A percentile compares a stretch with the other conserved stretches of the same genome.
Evolutionary conservation across 1,140 invertebrate species (phyloP).

Genomic region (Drosophila gunungcola): DNA sequence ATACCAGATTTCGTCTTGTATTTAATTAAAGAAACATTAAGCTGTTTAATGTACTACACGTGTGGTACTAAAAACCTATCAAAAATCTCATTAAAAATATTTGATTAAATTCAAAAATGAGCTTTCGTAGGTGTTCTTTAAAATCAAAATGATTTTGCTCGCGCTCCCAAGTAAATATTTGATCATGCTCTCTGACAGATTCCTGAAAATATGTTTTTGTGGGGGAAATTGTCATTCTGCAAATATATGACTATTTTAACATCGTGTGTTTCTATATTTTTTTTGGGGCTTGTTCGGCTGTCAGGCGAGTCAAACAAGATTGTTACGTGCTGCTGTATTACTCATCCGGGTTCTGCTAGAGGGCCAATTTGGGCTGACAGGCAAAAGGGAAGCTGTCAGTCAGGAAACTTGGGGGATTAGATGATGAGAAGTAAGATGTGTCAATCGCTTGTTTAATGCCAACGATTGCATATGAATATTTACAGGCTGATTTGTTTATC

Average conservation of each 20-base stretch:
- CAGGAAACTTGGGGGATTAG: not conserved
- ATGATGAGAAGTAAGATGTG: conserved; percentile 22
- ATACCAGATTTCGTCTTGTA: not conserved
- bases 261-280: conserved; percentile 20
- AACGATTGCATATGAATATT: conserved; percentile 11
- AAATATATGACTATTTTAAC: conserved; percentile 44
- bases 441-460: conserved; percentile 20
- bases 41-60: conserved; percentile 5
- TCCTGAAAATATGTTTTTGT: conserved; percentile 11
- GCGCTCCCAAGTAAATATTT: conserved; percentile 25
- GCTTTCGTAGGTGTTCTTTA: not conserved
- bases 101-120: conserved; percentile 5
- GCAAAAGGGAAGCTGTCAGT: conserved; percentile 56
- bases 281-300: conserved; percentile 41
- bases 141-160: conserved; percentile 16
- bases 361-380: conserved; percentile 57
- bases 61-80: conserved; percentile 1
- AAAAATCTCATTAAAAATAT: conserved; percentile 8
- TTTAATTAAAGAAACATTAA: not conserved
- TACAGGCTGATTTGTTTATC: conserved; percentile 7
- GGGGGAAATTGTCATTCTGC: conserved; percentile 13
- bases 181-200: conserved; percentile 11
- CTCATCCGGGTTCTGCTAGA: conserved; percentile 30
- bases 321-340: conserved; percentile 31
- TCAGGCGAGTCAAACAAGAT: conserved; percentile 8